phyloP scores from a whole-genome alignment of 2,113 vertebrate species.

The Pelmatolapia mariae region DNA sequence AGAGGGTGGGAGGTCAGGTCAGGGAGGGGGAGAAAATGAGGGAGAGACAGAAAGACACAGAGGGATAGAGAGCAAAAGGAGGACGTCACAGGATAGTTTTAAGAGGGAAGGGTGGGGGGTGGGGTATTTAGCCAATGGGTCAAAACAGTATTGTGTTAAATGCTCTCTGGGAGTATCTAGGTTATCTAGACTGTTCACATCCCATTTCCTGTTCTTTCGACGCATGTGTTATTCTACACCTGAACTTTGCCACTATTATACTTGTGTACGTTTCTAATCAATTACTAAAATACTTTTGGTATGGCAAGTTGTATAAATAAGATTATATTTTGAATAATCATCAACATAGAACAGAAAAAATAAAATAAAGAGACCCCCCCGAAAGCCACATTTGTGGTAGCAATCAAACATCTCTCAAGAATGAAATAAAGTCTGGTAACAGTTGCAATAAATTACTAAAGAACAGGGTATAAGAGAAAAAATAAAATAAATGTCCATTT shows the following conservation, averaged over 20 bases:
- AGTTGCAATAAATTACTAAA: not conserved
- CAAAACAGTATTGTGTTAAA: slow-evolving; percentile 33
- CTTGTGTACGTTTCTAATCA: not conserved
- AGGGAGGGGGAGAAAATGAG: slow-evolving; percentile 14
- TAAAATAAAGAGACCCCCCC: not conserved
- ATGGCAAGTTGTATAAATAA: not conserved
- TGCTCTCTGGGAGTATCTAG: slow-evolving; percentile 23
- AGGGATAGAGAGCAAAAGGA: slow-evolving; percentile 51
- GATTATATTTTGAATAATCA: not conserved
- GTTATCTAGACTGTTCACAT: not conserved
- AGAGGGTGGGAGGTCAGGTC: slow-evolving; percentile 32
- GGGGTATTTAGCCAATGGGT: slow-evolving; percentile 21
- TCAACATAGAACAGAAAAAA: not conserved
- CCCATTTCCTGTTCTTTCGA: not conserved
- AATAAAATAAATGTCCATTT: not conserved
- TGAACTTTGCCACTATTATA: not conserved
- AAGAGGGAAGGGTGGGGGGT: not conserved
- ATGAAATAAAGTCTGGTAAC: not conserved
- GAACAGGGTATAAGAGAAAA: not conserved
- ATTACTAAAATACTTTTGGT: not conserved
- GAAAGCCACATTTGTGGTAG: not conserved
- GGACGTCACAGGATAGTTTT: not conserved
- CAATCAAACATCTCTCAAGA: not conserved
- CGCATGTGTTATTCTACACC: not conserved
- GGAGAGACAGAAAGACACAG: slow-evolving; percentile 1